A percentile compares a stretch with the other conserved stretches of the same genome.
Conservation (phyloP, 2,113 vertebrate species). For the Bubo scandiacus region DNA sequence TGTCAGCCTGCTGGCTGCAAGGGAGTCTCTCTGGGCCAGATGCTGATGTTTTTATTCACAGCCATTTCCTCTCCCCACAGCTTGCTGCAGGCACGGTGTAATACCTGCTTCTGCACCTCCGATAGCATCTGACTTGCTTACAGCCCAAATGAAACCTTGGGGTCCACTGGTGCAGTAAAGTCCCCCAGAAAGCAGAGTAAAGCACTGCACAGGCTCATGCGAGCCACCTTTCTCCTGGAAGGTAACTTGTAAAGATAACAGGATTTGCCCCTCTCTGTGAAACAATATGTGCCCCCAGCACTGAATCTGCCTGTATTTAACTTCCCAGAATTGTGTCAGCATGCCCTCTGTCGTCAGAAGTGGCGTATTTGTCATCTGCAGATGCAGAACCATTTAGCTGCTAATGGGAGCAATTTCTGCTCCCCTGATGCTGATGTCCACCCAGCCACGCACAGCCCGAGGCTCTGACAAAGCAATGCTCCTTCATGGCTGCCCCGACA, state of each 20-base stretch:
- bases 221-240: not conserved
- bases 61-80: not conserved
- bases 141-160: not conserved
- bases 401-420: not conserved
- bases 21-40: not conserved
- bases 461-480: not conserved
- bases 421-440: not conserved
- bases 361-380: not conserved
- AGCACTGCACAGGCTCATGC: rapidly evolving
- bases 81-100: not conserved
- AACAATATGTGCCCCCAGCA: not conserved
- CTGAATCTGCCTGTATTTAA: not conserved
- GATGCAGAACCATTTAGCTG: not conserved
- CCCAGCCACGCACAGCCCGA: rapidly evolving
- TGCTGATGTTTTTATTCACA: not conserved
- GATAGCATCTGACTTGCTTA: not conserved
- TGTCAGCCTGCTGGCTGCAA: not conserved
- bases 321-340: no score
- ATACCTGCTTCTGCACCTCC: not conserved
- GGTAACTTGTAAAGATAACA: not conserved
- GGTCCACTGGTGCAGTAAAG: not conserved
- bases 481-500: not conserved
- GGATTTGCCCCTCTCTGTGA: not conserved
- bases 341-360: not conserved
- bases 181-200: not conserved